Base-by-base conservation (phyloP, 1,140 invertebrate genomes). In the Tyrophagus putrescentiae region DNA sequence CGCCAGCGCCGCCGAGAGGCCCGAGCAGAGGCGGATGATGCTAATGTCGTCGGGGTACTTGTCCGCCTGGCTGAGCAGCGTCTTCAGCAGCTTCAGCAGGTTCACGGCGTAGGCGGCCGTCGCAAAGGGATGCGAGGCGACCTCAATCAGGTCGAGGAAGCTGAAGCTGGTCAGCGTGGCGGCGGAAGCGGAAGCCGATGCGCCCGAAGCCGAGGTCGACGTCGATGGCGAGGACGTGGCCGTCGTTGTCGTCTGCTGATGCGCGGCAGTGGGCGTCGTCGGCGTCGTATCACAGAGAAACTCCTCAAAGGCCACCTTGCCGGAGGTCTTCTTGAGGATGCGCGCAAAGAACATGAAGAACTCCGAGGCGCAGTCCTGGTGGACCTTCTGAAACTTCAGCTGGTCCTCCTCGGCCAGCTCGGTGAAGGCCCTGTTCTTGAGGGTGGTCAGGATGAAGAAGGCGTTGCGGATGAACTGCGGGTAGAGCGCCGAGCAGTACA, bases 281-380 rank as follows among this genome's bases (percentile, higher is more conserved):
- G 25, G 52, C n/a, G 52, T 65, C 52, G 58, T 66, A 34, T 70
- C 67, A 32, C 69, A 67, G 61, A 91, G 91, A 65, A 92, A 88
- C 61, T 80, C 75, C 60, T 85, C 82, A 64, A 93, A 78, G 0
- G 89, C 87, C 65, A 81, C 78, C 44, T 84, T 78, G 0, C 87
- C 88, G 0, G 82, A 76, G 13, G 81, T 75, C 63, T 83, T 84
- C 29, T 91, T 87, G 9, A 93, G 68, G 52, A 89, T 77, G 63
- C 81, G 80, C 71, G 90, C 87, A 79, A 90, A 84, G 67, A 87
- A 90, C 63, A 83, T 78, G 7, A 85, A 70, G 66, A 80, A 84
- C 60, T 82, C 80, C 62, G 80, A 11, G 2, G 52, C n/a, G 39
- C 52, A 36, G 39, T 13, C 13, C 39, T 54, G 27, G 27, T 27